Conservation (phyloP, 1,140 invertebrate genomes). For the Pristionchus pacificus region DNA sequence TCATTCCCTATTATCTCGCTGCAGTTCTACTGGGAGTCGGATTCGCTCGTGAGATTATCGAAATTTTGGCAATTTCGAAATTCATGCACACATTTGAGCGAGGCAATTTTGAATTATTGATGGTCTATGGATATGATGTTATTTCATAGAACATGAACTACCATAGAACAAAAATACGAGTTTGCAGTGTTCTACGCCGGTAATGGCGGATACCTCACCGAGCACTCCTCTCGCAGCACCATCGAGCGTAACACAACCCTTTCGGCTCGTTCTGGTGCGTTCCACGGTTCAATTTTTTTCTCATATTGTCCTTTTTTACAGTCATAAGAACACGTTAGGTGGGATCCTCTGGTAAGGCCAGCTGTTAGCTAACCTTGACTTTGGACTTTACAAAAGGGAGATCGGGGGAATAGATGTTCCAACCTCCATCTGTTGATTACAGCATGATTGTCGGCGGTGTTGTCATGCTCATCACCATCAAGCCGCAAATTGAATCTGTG, state of each 20-base stretch:
- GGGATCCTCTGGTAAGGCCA: no score
- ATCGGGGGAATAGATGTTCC: no score
- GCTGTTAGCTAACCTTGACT: no score
- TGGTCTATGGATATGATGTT: background rate
- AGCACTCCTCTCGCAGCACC: conserved; percentile 6
- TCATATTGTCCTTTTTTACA: no score
- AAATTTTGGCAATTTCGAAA: no score
- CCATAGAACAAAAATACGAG: background rate
- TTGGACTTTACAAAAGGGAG: no score
- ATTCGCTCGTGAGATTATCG: conserved; percentile 4
- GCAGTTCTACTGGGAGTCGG: conserved; percentile 1
- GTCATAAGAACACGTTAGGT: no score
- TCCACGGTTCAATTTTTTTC: no score
- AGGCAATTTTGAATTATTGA: no score
- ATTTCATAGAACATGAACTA: no score
- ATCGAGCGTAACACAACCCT: background rate
- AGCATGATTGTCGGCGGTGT: background rate
- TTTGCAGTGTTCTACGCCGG: conserved; percentile 13
- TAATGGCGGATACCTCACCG: conserved; percentile 5
- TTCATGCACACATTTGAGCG: no score
- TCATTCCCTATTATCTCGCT: background rate
- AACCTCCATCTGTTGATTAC: no score
- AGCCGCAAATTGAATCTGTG: background rate
- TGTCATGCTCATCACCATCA: background rate
- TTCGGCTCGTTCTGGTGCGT: background rate